Evolutionary conservation across 2,888 invertebrate genomes (phyloP), one percentile per base, ranked within the genome.

Genomic region (Polydesmus complanatus): DNA sequence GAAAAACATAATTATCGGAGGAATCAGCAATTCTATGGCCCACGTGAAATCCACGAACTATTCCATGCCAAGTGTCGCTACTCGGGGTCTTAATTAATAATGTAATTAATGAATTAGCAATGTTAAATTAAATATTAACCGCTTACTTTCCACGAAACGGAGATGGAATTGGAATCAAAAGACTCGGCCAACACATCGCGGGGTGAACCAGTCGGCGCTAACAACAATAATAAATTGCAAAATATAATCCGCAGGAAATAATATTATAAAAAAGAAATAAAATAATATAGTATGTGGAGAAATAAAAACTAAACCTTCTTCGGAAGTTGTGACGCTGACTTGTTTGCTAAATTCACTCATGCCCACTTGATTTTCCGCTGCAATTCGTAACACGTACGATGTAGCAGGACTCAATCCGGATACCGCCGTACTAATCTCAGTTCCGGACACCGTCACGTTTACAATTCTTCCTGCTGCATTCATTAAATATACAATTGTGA

Each of bases 331-430:
- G 27, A 63, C 27, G 27, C 26, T 58, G 22, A 63, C 58, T 14
- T 57, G 52, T 54, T 63, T 57, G 54, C 61, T 61, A 22, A 57
- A 27, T 27, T 61, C 61, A 52, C 63, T 61, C 1, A 58, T 8
- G 21, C 63, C 63, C 14, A 63, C 61, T 26, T 54, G 50, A 26
- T 63, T 63, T 54, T 61, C 61, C 19, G 63, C 63, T n/a, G 54
- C 49, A 50, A 63, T 56, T 26, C 52, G 57, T 25, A 57, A 25
- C 27, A 47, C 27, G 55, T 63, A 63, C 14, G 27, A 56, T 3
- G 63, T 61, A 14, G 61, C 56, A 3, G 63, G 63, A 18, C 54
- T 23, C n/a, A 63, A 37, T 27, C 56, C 53, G 2, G 63, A 48
- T 18, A 63, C 56, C 2, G 55, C 53, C n/a, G 58, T 54, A 2